A percentile compares a stretch with the other conserved stretches of the same genome.
These are phyloP conservation scores for Bathynomus jamesi DNA, from an alignment of 1,140 invertebrate genomes.

Conservation along the genomic window DNA sequence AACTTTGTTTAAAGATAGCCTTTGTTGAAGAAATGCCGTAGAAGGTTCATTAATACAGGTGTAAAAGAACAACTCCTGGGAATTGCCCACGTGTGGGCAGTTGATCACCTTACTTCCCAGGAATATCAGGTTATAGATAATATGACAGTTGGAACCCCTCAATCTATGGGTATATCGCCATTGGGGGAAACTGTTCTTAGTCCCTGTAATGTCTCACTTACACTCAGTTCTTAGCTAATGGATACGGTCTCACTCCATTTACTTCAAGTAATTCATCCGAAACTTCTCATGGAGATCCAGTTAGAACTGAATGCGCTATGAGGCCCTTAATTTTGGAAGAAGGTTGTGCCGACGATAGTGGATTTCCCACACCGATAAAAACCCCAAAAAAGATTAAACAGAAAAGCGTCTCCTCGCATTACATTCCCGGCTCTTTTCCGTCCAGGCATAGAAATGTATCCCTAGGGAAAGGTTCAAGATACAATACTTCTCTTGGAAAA, in stretches of 20 bases:
- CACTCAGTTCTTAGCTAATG: slow-evolving; percentile 69
- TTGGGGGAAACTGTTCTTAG: background rate
- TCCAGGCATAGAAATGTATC: slow-evolving; percentile 42
- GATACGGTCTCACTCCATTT: slow-evolving; percentile 65
- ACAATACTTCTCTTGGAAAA: slow-evolving; percentile 82
- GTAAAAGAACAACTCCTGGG: no score
- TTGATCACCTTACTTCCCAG: no score
- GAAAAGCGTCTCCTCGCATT: slow-evolving; percentile 24
- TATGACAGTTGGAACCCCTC: background rate
- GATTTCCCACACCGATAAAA: background rate
- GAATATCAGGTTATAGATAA: background rate
- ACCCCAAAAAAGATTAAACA: slow-evolving; percentile 40
- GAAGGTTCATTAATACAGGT: no score
- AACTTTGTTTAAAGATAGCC: no score
- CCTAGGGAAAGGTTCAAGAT: slow-evolving; percentile 55
- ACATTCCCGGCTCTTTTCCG: slow-evolving; percentile 24
- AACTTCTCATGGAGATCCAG: slow-evolving; percentile 45
- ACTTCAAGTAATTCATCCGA: slow-evolving; percentile 58
- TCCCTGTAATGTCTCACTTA: slow-evolving; percentile 33
- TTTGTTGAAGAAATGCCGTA: no score
- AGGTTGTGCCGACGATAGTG: background rate
- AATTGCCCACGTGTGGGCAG: no score
- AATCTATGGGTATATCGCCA: background rate
- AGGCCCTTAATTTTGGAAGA: slow-evolving; percentile 25
- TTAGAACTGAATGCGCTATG: slow-evolving; percentile 47